Evolutionary conservation across 2,888 invertebrate genomes (phyloP), one percentile per base, ranked within the genome.

Genomic region (Resseliella maxima): DNA sequence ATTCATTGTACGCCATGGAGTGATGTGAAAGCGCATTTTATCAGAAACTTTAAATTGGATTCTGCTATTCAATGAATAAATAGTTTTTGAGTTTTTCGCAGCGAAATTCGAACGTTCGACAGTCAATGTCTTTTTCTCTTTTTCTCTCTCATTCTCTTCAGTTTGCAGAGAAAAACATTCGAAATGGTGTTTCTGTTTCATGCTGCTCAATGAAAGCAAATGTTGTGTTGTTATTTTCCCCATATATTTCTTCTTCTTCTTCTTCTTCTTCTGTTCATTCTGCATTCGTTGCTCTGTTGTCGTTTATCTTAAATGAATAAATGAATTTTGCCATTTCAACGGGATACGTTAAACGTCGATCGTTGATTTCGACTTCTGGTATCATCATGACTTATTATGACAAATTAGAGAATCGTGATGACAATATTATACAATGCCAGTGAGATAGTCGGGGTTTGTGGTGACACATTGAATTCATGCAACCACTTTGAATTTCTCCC

Each of bases 341-440:
- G 2, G 10, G 50, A 2, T 59, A 10, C 59, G n/a, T n/a, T 24
- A 24, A 24, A 59, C 10, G 24, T 59, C 59, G 59, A 59, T 59
- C 24, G 59, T 24, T 59, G 24, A 59, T 59, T n/a, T 59, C 59
- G 24, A 59, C 24, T n/a, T 59, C 59, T n/a, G 24, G 59, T n/a
- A 59, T 24, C 59, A 24, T 59, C 59, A 10, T 59, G 24, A 59
- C 59, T 59, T 59, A 59, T 59, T 59, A 59, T 59, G 59, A 59
- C 59, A 59, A 59, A 59, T 59, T 59, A 59, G 59, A 59, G 59
- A 59, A 59, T 59, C 59, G 59, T 59, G 59, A 59, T 59, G 59
- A 24, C 59, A 59, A 59, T 59, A 59, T 59, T 59, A n/a, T 24
- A 24, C 24, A 24, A 59, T 24, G 6, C 59, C 5, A 59, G 0